phyloP scores from a whole-genome alignment of 2,888 invertebrate species.

The Catocala fraxini region DNA sequence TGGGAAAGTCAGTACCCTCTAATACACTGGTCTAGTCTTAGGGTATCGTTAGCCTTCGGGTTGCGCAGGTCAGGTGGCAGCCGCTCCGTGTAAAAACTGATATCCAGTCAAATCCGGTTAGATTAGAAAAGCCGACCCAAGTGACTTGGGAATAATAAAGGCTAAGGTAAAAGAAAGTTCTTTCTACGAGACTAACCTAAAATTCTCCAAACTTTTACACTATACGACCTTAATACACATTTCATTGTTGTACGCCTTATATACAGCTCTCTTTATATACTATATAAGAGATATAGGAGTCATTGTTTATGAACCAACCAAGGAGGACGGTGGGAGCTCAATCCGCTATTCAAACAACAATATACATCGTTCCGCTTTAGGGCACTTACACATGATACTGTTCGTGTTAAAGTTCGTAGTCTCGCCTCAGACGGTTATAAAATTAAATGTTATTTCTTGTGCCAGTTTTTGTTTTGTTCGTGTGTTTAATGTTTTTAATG shows the following conservation, averaged over 20 bases:
- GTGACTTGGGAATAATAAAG: too few species aligned
- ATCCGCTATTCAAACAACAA: slow-evolving; percentile 73
- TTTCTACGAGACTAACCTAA: too few species aligned
- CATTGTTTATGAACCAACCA: slow-evolving; percentile 68
- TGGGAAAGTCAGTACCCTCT: too few species aligned
- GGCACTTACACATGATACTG: slow-evolving; percentile 55
- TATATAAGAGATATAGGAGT: slow-evolving; percentile 43
- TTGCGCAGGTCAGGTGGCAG: too few species aligned
- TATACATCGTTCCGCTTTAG: slow-evolving; percentile 59
- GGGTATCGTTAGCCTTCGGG: too few species aligned
- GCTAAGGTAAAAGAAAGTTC: too few species aligned
- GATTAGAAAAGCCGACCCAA: too few species aligned
- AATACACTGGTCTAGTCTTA: too few species aligned
- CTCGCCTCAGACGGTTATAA: slow-evolving; percentile 37
- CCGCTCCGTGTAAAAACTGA: too few species aligned
- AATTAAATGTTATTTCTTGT: slow-evolving; percentile 43
- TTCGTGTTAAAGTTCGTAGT: slow-evolving; percentile 37
- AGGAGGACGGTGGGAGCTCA: slow-evolving; percentile 68
- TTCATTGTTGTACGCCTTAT: not conserved
- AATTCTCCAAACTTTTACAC: too few species aligned
- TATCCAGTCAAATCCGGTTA: too few species aligned
- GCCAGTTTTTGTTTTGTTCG: slow-evolving; percentile 43
- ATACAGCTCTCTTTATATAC: not conserved
- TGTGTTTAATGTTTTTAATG: slow-evolving; percentile 33
- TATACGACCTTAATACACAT: too few species aligned